These are phyloP conservation scores for Stratiomys singularior DNA, from an alignment of 2,888 invertebrate genomes.

Conservation along the genomic window DNA sequence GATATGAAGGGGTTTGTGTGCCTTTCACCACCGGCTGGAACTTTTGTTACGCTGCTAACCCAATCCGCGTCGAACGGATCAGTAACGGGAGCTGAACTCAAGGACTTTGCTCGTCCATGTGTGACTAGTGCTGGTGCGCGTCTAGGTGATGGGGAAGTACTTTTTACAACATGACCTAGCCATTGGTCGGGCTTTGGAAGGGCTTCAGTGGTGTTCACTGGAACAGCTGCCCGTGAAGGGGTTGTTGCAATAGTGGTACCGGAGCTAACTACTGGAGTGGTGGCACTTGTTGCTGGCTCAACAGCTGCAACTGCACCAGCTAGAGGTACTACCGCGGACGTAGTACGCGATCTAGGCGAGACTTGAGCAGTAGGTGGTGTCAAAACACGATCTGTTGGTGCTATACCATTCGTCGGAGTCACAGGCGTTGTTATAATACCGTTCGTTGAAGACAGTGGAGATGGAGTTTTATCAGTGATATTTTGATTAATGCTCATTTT, in stretches of 20 bases:
- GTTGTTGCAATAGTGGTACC: slow-evolving; percentile 56
- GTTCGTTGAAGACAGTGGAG: slow-evolving; percentile 38
- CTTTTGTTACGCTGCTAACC: slow-evolving; percentile 73
- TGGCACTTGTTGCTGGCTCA: slow-evolving; percentile 70
- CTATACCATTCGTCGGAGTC: slow-evolving; percentile 51
- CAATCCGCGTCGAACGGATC: slow-evolving; percentile 90
- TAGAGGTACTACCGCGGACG: slow-evolving; percentile 71
- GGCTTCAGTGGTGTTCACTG: slow-evolving; percentile 64
- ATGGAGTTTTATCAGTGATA: slow-evolving; percentile 58
- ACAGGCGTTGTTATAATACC: slow-evolving; percentile 35
- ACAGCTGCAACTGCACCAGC: slow-evolving; percentile 65
- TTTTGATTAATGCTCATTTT: slow-evolving; percentile 70
- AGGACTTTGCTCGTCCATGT: slow-evolving; percentile 70
- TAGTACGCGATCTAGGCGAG: slow-evolving; percentile 73
- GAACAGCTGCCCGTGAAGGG: slow-evolving; percentile 54
- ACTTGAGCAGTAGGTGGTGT: slow-evolving; percentile 62
- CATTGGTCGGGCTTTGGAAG: slow-evolving; percentile 86
- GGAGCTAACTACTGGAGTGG: slow-evolving; percentile 55
- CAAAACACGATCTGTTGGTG: slow-evolving; percentile 52
- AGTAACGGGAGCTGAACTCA: slow-evolving; percentile 67
- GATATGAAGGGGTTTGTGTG: slow-evolving; percentile 66
- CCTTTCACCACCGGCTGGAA: slow-evolving; percentile 64
- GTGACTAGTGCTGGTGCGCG: slow-evolving; percentile 69
- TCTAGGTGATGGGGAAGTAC: slow-evolving; percentile 69
- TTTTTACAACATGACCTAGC: slow-evolving; percentile 78